Percentiles rank a stretch among this genome's conserved stretches.
Conservation (phyloP, 1,140 invertebrate species). For the Eurosta solidaginis region DNA sequence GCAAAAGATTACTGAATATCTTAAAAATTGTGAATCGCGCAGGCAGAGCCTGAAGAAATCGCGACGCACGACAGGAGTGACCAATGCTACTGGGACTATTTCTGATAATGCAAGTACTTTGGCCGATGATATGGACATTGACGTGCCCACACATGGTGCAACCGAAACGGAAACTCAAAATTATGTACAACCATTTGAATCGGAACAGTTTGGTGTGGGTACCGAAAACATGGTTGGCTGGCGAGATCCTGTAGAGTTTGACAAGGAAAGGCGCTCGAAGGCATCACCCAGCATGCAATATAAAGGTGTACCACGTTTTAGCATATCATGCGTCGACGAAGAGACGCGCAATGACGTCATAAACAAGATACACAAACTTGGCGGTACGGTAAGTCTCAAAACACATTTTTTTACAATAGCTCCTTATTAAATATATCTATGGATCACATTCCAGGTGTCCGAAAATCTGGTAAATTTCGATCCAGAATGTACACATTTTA, state of each 20-base stretch:
- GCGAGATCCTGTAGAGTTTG: constrained; percentile 53
- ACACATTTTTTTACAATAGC: not conserved
- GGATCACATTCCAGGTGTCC: constrained; percentile 58
- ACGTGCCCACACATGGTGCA: not conserved
- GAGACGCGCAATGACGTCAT: constrained; percentile 42
- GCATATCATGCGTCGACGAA: constrained; percentile 50
- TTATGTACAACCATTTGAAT: constrained; percentile 53
- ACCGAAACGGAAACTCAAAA: constrained; percentile 41
- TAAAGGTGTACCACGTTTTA: constrained; percentile 47
- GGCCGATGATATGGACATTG: not conserved
- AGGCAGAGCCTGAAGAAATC: constrained; percentile 49
- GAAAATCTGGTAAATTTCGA: constrained; percentile 68
- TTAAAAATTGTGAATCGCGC: constrained; percentile 48
- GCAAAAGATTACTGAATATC: constrained; percentile 52
- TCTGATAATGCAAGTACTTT: not conserved
- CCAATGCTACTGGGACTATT: not conserved
- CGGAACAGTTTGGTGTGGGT: constrained; percentile 42
- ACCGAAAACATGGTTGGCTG: constrained; percentile 52
- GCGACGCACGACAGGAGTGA: not conserved
- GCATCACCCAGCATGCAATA: constrained; percentile 40
- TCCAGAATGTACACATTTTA: constrained; percentile 73
- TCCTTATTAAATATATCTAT: not conserved
- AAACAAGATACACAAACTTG: constrained; percentile 65
- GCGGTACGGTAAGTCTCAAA: constrained; percentile 63
- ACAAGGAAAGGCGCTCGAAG: constrained; percentile 38